Evolutionary conservation across 2,113 vertebrate species (phyloP).

Genomic region (Heterotilapia buettikoferi): DNA sequence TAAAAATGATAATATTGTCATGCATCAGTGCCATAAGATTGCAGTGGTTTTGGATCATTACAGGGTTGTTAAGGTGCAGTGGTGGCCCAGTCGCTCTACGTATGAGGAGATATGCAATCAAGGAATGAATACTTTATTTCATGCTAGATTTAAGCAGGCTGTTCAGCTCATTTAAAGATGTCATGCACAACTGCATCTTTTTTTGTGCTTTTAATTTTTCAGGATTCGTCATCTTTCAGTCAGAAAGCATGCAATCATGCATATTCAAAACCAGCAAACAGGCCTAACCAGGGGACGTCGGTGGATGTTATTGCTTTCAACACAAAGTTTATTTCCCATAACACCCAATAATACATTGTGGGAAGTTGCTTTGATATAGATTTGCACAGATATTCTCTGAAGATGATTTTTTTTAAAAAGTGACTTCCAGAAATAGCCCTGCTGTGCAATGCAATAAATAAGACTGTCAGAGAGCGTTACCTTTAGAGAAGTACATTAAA

Average conservation of each 20-base stretch:
- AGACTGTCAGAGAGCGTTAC: slow-evolving; percentile 44
- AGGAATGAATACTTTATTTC: slow-evolving; percentile 57
- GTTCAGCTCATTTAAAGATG: slow-evolving; percentile 25
- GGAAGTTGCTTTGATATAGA: slow-evolving; percentile 33
- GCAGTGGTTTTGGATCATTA: slow-evolving; percentile 48
- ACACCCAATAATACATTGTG: slow-evolving; percentile 13
- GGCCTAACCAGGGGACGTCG: background rate
- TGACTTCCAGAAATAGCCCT: slow-evolving; percentile 61
- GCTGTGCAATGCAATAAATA: slow-evolving; percentile 54
- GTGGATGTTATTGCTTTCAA: slow-evolving; percentile 30
- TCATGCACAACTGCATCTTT: slow-evolving; percentile 19
- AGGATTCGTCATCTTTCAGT: slow-evolving; percentile 17
- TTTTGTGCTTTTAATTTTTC: slow-evolving; percentile 43
- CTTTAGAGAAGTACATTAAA: slow-evolving; percentile 55
- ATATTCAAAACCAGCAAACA: slow-evolving; percentile 21
- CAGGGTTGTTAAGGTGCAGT: slow-evolving; percentile 47
- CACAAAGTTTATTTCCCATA: slow-evolving; percentile 39
- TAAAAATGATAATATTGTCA: slow-evolving; percentile 50
- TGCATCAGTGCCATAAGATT: slow-evolving; percentile 46
- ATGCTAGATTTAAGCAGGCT: slow-evolving; percentile 55
- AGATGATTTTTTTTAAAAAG: slow-evolving; percentile 25
- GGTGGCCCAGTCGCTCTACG: slow-evolving; percentile 15
- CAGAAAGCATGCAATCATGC: slow-evolving; percentile 16
- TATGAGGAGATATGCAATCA: slow-evolving; percentile 35
- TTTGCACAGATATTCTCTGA: slow-evolving; percentile 26